Conservation (phyloP, 2,797 vertebrate genomes). For the Emydoidea blandingii region DNA sequence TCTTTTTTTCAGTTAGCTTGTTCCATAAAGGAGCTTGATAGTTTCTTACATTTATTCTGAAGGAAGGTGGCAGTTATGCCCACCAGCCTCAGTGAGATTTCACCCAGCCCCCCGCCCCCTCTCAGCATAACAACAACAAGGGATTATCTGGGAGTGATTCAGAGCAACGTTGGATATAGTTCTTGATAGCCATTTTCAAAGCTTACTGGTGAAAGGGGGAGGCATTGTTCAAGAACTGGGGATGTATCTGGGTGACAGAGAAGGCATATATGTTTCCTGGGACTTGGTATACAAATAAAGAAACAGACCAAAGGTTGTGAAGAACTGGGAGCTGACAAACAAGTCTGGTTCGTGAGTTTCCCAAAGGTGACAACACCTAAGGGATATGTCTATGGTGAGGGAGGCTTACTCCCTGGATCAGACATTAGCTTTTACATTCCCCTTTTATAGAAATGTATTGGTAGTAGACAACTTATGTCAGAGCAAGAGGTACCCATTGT, state of each 20-base stretch:
- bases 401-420: constrained; percentile 3
- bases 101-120: background rate
- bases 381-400: constrained; percentile 8
- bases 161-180: background rate
- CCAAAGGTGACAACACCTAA: background rate
- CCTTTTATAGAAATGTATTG: background rate
- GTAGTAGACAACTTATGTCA: background rate
- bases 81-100: background rate
- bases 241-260: fast-evolving
- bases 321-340: background rate
- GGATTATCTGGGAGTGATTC: background rate
- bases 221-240: fast-evolving
- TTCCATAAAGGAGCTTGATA: background rate
- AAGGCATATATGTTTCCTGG: background rate
- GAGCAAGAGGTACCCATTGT: background rate
- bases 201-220: background rate
- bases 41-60: background rate
- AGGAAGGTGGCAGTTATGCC: background rate
- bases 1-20: background rate
- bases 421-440: background rate
- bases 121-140: background rate
- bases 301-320: background rate
- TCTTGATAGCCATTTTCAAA: background rate
- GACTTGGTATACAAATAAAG: background rate
- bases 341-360: background rate